Evolutionary conservation across 2,797 vertebrate genomes (phyloP).

Genomic region (Buceros bicornis): DNA sequence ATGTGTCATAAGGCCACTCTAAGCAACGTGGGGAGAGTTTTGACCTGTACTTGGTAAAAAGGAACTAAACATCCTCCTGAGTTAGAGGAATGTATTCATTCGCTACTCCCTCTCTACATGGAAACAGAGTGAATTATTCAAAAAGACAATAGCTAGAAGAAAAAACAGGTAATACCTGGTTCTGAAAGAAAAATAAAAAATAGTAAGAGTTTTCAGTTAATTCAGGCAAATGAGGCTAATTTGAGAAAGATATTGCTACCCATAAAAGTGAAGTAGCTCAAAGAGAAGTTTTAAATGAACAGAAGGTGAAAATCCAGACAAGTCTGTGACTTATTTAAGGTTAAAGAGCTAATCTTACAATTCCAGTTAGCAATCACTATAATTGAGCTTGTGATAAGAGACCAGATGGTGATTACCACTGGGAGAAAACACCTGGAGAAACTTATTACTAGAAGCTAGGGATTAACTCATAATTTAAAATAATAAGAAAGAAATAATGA

Average conservation of each 20-base stretch:
- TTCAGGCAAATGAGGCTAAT: constrained; percentile 24
- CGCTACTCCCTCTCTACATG: not conserved
- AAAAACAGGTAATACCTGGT: not conserved
- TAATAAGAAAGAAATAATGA: not conserved
- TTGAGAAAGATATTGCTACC: constrained; percentile 2
- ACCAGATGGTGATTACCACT: constrained; percentile 45
- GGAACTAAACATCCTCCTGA: not conserved
- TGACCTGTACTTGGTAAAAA: not conserved
- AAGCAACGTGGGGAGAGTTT: not conserved
- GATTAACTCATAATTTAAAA: not conserved
- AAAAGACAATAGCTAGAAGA: not conserved
- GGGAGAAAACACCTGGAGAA: constrained; percentile 13
- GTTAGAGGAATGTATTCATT: not conserved
- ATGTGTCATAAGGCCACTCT: rapidly evolving
- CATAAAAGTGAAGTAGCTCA: constrained; percentile 34
- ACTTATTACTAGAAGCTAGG: not conserved
- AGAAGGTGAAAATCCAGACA: constrained; percentile 36
- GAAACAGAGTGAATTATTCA: not conserved
- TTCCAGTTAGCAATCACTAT: constrained; percentile 18
- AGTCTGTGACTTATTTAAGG: constrained; percentile 28
- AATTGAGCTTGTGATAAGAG: constrained; percentile 13
- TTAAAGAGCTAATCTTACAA: constrained; percentile 43
- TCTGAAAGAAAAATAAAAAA: not conserved
- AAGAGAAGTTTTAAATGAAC: constrained; percentile 44
- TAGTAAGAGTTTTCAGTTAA: not conserved